phyloP scores from a whole-genome alignment of 2,113 vertebrate species.

The Urocolius indicus region DNA sequence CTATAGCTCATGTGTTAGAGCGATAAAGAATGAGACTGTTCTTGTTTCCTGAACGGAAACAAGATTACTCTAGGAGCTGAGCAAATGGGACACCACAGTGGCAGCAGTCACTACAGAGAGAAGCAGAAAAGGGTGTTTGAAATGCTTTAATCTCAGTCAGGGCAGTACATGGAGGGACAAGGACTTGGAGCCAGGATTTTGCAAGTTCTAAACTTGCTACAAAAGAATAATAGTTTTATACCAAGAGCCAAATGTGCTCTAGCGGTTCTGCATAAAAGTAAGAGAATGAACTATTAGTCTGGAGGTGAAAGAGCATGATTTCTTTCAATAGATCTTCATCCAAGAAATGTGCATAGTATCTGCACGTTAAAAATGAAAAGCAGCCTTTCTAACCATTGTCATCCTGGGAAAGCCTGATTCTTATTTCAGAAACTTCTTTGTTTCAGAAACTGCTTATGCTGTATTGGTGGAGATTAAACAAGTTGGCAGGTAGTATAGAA shows the following conservation, averaged over 20 bases:
- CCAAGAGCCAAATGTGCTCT: background rate
- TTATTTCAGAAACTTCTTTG: background rate
- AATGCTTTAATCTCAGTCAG: background rate
- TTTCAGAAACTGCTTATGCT: background rate
- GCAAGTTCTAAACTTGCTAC: background rate
- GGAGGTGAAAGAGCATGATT: background rate
- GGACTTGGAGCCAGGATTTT: background rate
- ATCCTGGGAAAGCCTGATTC: background rate
- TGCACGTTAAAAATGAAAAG: background rate
- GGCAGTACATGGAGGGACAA: accelerated
- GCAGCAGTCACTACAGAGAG: background rate
- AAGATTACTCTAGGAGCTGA: background rate
- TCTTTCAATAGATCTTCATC: background rate
- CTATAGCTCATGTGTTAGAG: background rate
- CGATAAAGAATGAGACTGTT: background rate
- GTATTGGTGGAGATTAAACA: background rate
- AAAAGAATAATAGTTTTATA: accelerated
- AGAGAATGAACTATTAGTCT: background rate
- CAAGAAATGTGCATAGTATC: background rate
- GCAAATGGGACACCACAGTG: background rate
- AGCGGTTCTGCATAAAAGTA: background rate
- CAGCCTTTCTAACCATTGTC: background rate
- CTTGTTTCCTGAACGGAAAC: background rate
- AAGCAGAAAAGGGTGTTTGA: background rate
- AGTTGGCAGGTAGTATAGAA: background rate